phyloP scores from a whole-genome alignment of 2,797 vertebrate genomes.

The Psittacula derbiana region DNA sequence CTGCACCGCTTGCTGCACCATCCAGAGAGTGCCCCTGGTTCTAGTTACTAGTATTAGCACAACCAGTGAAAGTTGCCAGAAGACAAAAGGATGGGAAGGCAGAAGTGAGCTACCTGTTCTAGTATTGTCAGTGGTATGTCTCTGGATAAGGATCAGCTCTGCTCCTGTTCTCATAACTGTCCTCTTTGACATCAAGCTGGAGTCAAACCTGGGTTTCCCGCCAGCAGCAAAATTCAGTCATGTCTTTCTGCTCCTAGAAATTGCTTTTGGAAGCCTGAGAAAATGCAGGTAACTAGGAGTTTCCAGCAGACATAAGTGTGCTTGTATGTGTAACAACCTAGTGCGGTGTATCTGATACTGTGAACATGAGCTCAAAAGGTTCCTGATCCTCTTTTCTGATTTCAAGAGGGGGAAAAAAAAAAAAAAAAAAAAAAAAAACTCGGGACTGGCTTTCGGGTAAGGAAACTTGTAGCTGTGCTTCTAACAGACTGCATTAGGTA shows the following conservation, averaged over 20 bases:
- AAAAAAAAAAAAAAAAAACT: too few species aligned
- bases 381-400: not conserved
- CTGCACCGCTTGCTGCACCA: not conserved
- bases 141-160: not conserved
- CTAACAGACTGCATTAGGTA: not conserved
- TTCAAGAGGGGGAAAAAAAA: not conserved
- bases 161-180: not conserved
- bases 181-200: not conserved
- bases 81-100: not conserved
- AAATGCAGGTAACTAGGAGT: not conserved
- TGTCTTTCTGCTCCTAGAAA: not conserved
- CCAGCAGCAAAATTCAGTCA: not conserved
- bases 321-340: not conserved
- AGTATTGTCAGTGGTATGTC: not conserved
- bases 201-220: not conserved
- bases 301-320: not conserved
- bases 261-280: not conserved
- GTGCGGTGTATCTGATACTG: not conserved
- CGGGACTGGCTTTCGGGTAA: not conserved
- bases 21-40: not conserved
- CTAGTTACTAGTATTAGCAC: not conserved
- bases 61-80: not conserved
- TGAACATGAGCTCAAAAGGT: not conserved
- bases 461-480: not conserved
- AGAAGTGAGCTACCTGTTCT: not conserved